Conservation (phyloP, 2,113 vertebrate species). For the Xenopus laevis region DNA sequence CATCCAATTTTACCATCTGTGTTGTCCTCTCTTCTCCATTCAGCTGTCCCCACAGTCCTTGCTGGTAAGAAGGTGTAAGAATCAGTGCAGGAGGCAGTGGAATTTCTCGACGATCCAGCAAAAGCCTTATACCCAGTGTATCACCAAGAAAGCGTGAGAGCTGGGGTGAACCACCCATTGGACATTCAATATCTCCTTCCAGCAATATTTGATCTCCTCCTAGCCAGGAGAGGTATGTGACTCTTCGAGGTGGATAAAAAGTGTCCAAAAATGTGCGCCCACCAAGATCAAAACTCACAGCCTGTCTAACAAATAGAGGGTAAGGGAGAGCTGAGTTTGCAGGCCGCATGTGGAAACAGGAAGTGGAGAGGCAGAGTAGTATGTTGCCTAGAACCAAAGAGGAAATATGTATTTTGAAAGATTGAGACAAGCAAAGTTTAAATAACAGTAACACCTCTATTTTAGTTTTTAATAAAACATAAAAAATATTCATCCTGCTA, state of each 20-base stretch:
- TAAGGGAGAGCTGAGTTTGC: slow-evolving; percentile 47
- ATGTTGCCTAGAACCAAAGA: slow-evolving; percentile 61
- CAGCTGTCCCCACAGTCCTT: slow-evolving; percentile 40
- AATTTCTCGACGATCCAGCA: slow-evolving; percentile 58
- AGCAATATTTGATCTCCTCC: slow-evolving; percentile 15
- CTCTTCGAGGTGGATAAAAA: slow-evolving; percentile 62
- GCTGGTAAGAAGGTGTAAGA: slow-evolving; percentile 52
- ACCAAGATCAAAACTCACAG: slow-evolving; percentile 66
- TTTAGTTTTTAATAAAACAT: too few species aligned
- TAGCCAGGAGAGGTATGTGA: slow-evolving; percentile 64
- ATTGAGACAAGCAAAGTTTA: neutral
- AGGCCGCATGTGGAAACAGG: slow-evolving; percentile 64
- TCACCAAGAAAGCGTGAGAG: slow-evolving; percentile 64
- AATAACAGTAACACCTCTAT: too few species aligned
- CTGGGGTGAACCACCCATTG: slow-evolving; percentile 61
- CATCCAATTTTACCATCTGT: slow-evolving; percentile 58
- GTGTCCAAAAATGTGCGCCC: slow-evolving; percentile 66
- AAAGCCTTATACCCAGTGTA: slow-evolving; percentile 56
- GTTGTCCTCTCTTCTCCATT: slow-evolving; percentile 20
- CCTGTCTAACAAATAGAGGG: slow-evolving; percentile 64
- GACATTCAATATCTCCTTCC: slow-evolving; percentile 57
- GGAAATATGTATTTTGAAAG: neutral
- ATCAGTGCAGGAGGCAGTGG: slow-evolving; percentile 66
- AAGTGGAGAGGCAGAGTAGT: slow-evolving; percentile 69
- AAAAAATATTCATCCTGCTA: too few species aligned